Base-by-base conservation (phyloP, 64 coral and sea anemone species). In the Actinia equina region DNA sequence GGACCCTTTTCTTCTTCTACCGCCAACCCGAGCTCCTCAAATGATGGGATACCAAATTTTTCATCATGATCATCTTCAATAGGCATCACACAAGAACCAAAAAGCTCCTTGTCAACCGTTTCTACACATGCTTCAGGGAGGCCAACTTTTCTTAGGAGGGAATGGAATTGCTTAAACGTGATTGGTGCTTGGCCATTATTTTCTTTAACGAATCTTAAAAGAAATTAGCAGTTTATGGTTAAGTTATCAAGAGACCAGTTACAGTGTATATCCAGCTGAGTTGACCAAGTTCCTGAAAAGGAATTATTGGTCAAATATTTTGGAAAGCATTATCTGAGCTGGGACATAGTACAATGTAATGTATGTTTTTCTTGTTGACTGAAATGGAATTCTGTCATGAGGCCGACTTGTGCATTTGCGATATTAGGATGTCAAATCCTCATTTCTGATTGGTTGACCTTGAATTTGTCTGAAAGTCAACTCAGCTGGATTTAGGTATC, bases 101-200 rank as follows among this genome's bases (percentile, higher is more conserved):
- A 96, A 55, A 90, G 41, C 16, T 96, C 88, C 10, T 83, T 57
- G 37, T 89, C 88, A 19, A 96, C 85, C 10, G 43, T 64, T 44
- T 89, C 85, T 13, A 88, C 94, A 93, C 94, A 96, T 46, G 56
- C 45, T 22, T 79, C 67, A 58, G 94, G 94, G 41, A 53, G 58
- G 7, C 82, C 85, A 12, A 90, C 17, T 30, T 62, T 79, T 54
- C 67, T 86, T 71, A 96, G 25, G 22, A 96, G 44, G 3, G 78
- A n/a, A 43, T 90, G 41, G 58, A 93, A 96, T 25, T 92, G 88
- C 30, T 93, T 96, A 64, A 96, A 96, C 22, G 83, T 90, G 54
- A 90, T 63, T 43, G 83, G 85, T 17, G 56, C 58, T 52, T 84
- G 52, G 12, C 53, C 82, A 57, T 59, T 59, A 84, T 84, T 84